Evolutionary conservation across 2,797 vertebrate genomes (phyloP).

Genomic region (Sebastes vulpes): DNA sequence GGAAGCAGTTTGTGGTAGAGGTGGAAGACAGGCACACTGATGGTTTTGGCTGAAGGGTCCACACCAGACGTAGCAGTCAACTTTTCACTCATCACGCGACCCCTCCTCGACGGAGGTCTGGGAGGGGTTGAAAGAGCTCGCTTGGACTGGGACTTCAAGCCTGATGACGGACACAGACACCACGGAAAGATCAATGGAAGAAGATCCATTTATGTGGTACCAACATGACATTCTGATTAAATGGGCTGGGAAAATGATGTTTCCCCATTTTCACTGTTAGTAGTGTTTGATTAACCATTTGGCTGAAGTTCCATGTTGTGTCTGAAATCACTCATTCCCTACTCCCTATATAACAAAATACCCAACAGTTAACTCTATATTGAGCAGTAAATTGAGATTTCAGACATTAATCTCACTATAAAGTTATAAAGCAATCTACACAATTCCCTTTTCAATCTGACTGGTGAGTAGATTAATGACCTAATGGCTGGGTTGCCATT

Average conservation of each 20-base stretch:
- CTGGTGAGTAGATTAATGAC: background rate
- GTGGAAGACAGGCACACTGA: slow-evolving; percentile 98
- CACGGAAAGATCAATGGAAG: background rate
- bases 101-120: slow-evolving; percentile 94
- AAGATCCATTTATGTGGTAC: too few species aligned
- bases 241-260: too few species aligned
- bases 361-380: too few species aligned
- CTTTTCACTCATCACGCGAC: slow-evolving; percentile 94
- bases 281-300: too few species aligned
- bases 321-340: too few species aligned
- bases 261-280: too few species aligned
- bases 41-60: slow-evolving; percentile 94
- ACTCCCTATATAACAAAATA: too few species aligned
- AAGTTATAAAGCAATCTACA: background rate
- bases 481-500: background rate
- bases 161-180: slow-evolving; percentile 70
- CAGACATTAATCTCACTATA: too few species aligned
- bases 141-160: slow-evolving; percentile 98
- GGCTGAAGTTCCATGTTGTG: too few species aligned
- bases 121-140: slow-evolving; percentile 95
- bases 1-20: slow-evolving; percentile 97
- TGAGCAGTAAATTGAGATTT: too few species aligned
- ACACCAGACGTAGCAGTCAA: slow-evolving; percentile 89
- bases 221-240: too few species aligned
- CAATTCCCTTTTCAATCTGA: background rate